Evolutionary conservation across 2,888 invertebrate species (phyloP).

Genomic region (Amiota communis): DNA sequence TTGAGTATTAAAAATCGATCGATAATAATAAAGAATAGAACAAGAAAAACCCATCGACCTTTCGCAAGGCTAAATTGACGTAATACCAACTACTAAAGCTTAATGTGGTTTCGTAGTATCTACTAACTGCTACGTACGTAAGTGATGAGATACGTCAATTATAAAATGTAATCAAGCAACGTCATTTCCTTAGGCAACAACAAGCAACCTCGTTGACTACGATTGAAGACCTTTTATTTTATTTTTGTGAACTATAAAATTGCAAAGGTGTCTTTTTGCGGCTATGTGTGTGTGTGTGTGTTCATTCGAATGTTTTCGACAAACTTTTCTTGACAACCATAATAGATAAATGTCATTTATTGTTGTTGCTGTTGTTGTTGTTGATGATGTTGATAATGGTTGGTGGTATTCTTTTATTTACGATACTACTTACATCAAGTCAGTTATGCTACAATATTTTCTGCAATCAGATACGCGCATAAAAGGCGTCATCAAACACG

Average conservation of each 20-base stretch:
- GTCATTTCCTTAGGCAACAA: not conserved
- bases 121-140: not conserved
- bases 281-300: not conserved
- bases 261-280: not conserved
- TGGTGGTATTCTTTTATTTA: constrained; percentile 56
- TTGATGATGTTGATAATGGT: constrained; percentile 29
- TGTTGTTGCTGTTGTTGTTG: too few relatives aligned
- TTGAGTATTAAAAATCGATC: too few relatives aligned
- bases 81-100: not conserved
- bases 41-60: not conserved
- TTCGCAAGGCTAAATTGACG: not conserved
- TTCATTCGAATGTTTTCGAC: not conserved
- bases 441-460: not conserved
- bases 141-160: not conserved
- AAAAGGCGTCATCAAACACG: not conserved
- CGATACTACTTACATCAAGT: too few relatives aligned
- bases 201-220: too few relatives aligned
- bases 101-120: not conserved
- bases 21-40: too few relatives aligned
- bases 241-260: not conserved
- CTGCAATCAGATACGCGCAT: constrained; percentile 26
- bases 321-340: not conserved
- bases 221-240: too few relatives aligned
- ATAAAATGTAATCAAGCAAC: not conserved
- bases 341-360: constrained; percentile 35